phyloP scores from a whole-genome alignment of 1,140 invertebrate species.

The Drosophila persimilis region DNA sequence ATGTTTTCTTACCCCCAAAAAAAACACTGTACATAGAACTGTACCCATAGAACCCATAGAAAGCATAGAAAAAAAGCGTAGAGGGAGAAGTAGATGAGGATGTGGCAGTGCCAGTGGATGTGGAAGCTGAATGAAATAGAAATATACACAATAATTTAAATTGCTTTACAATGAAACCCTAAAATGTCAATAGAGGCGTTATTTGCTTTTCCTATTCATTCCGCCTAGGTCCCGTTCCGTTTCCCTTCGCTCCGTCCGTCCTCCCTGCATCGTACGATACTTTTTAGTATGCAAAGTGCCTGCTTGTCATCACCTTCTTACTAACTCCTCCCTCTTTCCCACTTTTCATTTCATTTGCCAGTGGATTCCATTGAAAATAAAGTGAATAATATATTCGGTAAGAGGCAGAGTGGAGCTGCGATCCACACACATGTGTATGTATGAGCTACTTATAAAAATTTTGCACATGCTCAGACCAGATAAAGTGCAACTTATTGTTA shows the following conservation, averaged over 20 bases:
- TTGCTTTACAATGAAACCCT: constrained; percentile 81
- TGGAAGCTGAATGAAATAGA: constrained; percentile 57
- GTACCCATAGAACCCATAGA: background rate
- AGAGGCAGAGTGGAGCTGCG: background rate
- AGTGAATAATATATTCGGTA: constrained; percentile 49
- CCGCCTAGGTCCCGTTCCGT: too few species aligned
- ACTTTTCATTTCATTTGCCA: constrained; percentile 53
- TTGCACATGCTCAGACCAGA: too few species aligned
- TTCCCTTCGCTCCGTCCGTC: background rate
- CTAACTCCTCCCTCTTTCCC: constrained; percentile 3
- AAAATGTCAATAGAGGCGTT: constrained; percentile 76
- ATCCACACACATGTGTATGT: background rate
- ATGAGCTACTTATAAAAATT: too few species aligned
- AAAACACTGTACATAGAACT: background rate
- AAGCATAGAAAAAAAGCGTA: background rate
- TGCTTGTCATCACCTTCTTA: constrained; percentile 31
- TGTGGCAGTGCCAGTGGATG: background rate
- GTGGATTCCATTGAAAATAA: constrained; percentile 49
- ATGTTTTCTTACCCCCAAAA: constrained; percentile 45
- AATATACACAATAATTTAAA: constrained; percentile 81
- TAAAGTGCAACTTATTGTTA: too few species aligned
- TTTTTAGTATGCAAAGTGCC: constrained; percentile 75
- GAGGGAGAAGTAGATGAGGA: background rate
- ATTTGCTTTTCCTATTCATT: constrained; percentile 75
- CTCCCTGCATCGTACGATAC: background rate